Percentiles rank a stretch among this genome's conserved stretches.
Evolutionary conservation across 2,797 vertebrate genomes (phyloP).

Genomic region (Luscinia megarhynchos): DNA sequence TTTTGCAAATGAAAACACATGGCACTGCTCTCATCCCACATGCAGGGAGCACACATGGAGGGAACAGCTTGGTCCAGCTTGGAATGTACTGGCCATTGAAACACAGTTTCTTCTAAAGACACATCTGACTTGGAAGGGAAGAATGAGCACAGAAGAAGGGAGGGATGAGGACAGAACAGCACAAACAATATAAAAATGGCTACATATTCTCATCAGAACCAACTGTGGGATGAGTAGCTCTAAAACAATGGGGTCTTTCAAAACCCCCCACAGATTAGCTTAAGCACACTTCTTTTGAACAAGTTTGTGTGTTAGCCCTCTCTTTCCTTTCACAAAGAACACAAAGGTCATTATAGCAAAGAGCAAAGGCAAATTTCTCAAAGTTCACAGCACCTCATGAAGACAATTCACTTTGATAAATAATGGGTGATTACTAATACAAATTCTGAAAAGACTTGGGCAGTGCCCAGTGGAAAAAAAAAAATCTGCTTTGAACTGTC

Average conservation of each 20-base stretch:
- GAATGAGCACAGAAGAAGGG: neutral
- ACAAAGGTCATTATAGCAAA: conserved; percentile 19
- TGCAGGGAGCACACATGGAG: neutral
- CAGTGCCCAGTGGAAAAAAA: neutral
- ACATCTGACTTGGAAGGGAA: neutral
- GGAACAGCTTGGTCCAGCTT: conserved; percentile 13
- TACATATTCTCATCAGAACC: neutral
- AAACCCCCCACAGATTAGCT: neutral
- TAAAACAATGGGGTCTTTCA: conserved; percentile 38
- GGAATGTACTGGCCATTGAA: neutral
- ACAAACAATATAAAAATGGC: neutral
- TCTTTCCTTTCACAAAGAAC: conserved; percentile 24
- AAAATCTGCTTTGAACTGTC: conserved; percentile 60
- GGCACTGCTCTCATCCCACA: neutral
- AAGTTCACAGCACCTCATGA: conserved; percentile 32
- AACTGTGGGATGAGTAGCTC: conserved; percentile 23
- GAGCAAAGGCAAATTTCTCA: conserved; percentile 38
- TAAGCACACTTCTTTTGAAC: conserved; percentile 29
- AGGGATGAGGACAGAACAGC: neutral
- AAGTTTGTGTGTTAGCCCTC: neutral
- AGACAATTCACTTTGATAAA: conserved; percentile 56
- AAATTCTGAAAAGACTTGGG: conserved; percentile 31
- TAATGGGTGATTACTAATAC: conserved; percentile 17
- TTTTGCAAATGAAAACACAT: conserved; percentile 27
- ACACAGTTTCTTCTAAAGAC: neutral